phyloP scores from a whole-genome alignment of 2,888 invertebrate genomes.

The Adineta ricciae region DNA sequence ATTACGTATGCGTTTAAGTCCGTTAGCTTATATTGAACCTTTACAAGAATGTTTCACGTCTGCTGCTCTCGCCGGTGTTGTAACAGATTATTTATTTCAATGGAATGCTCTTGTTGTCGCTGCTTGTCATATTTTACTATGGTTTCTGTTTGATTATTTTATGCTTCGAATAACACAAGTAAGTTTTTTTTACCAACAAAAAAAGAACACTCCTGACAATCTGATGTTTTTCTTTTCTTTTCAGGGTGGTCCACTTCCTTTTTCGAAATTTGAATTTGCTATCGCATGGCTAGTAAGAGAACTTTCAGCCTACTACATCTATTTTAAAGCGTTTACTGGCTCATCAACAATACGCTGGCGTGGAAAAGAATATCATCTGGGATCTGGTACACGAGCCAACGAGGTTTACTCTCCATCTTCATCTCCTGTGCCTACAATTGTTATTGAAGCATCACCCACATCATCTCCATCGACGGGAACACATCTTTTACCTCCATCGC shows the following conservation, averaged over 20 bases:
- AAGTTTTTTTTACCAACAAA: neutral
- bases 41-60: slow-evolving; percentile 73
- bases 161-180: slow-evolving; percentile 28
- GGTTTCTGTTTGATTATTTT: slow-evolving; percentile 87
- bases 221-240: neutral
- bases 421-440: neutral
- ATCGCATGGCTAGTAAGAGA: slow-evolving; percentile 45
- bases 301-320: slow-evolving; percentile 41
- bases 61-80: slow-evolving; percentile 66
- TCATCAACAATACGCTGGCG: slow-evolving; percentile 47
- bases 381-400: slow-evolving; percentile 26
- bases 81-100: slow-evolving; percentile 66
- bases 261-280: slow-evolving; percentile 42
- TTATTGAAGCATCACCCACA: neutral
- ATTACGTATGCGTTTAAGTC: slow-evolving; percentile 85
- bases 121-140: slow-evolving; percentile 76
- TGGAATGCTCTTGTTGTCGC: slow-evolving; percentile 83
- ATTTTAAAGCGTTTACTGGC: slow-evolving; percentile 42
- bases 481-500: neutral
- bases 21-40: slow-evolving; percentile 80
- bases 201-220: neutral
- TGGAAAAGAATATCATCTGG: slow-evolving; percentile 40
- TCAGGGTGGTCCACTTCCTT: slow-evolving; percentile 43
- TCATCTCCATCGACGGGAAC: neutral
- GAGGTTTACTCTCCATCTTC: neutral